Evolutionary conservation across 53 echinoderm and acorn worm species (phyloP).

Genomic region (Antedon mediterranea): DNA sequence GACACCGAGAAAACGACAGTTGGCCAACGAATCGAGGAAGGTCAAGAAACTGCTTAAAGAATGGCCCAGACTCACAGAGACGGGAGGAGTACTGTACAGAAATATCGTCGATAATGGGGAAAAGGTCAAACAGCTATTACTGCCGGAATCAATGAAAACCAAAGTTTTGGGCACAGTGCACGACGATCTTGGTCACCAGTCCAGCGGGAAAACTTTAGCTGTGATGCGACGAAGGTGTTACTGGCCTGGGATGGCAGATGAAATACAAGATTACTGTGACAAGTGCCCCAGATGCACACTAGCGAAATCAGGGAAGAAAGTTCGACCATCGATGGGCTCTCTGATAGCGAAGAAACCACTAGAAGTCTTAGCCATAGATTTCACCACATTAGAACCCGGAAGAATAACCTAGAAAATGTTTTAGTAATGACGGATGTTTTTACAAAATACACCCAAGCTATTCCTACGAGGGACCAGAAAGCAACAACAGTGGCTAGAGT

Average conservation of each 20-base stretch:
- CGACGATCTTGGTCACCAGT: slow-evolving; percentile 23
- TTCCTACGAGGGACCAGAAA: slow-evolving; percentile 22
- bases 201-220: slow-evolving; percentile 3
- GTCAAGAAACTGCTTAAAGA: slow-evolving; percentile 18
- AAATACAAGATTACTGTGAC: slow-evolving; percentile 5
- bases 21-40: slow-evolving; percentile 1
- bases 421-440: slow-evolving; percentile 40
- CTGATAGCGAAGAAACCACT: slow-evolving; percentile 23
- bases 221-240: slow-evolving; percentile 6
- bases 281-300: slow-evolving; percentile 10
- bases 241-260: slow-evolving; percentile 14
- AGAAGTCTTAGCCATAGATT: slow-evolving; percentile 35
- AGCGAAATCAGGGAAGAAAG: slow-evolving; percentile 22
- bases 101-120: slow-evolving; percentile 1
- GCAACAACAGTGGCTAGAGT: slow-evolving; percentile 25
- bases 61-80: slow-evolving; percentile 10
- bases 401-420: slow-evolving; percentile 29
- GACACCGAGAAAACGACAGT: slow-evolving; percentile 1
- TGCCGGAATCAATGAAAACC: background rate
- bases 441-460: slow-evolving; percentile 28
- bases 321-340: slow-evolving; percentile 31
- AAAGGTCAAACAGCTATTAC: slow-evolving; percentile 11
- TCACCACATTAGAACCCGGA: slow-evolving; percentile 17
- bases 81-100: background rate
- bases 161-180: slow-evolving; percentile 8